Base-by-base conservation (phyloP, 2,888 invertebrate genomes). In the Acrobasis consociella region DNA sequence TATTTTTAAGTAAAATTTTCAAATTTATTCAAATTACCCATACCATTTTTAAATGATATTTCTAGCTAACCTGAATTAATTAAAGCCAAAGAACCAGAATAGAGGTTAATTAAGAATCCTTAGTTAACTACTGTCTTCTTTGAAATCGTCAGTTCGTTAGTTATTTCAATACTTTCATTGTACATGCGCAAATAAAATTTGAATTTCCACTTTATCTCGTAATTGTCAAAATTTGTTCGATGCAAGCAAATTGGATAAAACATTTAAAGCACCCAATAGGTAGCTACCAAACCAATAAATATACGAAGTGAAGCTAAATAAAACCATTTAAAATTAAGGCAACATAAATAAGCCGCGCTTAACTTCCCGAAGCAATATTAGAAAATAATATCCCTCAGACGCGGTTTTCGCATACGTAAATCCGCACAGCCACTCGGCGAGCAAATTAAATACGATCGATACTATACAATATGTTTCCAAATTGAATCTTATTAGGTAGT, bases 361-460 rank as follows among this genome's bases (percentile, higher is more conserved):
- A 39, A 59, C 49, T 53, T 42, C 51, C 46, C 15, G n/a, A 61
- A 61, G 38, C 38, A 49, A 62, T 62, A 62, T 62, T 49, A 49
- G 49, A 55, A 62, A 62, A 60, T 60, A 60, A 52, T 62, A 62
- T 62, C 46, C 55, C 55, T 13, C 55, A 55, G 49, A 38, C 55
- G 62, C 55, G 55, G 55, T 62, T 55, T 55, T 49, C 55, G 55
- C 55, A 46, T 49, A 62, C 55, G 55, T 42, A 62, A 55, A 49
- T 55, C 49, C 15, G 31, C 49, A 31, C 46, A 53, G 53, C 55
- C 46, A 53, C 55, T 55, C 49, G 8, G 39, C 37, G 39, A 61
- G 55, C 55, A 62, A 62, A 62, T 62, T 61, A 62, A 62, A 55
- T 31, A 9, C 55, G 55, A 62, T 62, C 62, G 55, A 62, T 62